A percentile compares a stretch with the other conserved stretches of the same genome.
Evolutionary conservation across 2,113 vertebrate species (phyloP).

Genomic region (Paramormyrops kingsleyae): DNA sequence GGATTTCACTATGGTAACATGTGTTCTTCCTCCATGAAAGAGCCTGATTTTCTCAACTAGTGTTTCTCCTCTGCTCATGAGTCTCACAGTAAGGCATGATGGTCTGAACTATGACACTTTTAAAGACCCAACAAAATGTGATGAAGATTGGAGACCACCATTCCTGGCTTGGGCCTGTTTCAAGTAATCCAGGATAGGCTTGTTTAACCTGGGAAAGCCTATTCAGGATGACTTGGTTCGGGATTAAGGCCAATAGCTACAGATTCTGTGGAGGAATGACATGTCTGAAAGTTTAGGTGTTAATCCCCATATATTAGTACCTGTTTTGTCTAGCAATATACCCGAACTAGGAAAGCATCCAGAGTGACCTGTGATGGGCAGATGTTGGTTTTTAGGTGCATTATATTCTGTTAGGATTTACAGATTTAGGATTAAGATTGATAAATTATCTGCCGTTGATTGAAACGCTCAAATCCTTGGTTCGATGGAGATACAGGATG

Average conservation of each 20-base stretch:
- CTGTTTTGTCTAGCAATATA: background rate
- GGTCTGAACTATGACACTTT: slow-evolving; percentile 31
- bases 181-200: slow-evolving; percentile 99
- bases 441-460: background rate
- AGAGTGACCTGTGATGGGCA: background rate
- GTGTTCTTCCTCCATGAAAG: background rate
- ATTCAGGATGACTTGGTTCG: slow-evolving; percentile 92
- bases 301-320: background rate
- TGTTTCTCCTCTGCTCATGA: slow-evolving; percentile 45
- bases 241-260: slow-evolving; percentile 59
- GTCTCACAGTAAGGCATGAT: slow-evolving; percentile 25
- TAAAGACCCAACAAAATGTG: slow-evolving; percentile 36
- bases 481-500: background rate
- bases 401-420: background rate
- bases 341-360: background rate
- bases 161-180: slow-evolving; percentile 71
- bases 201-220: slow-evolving; percentile 79
- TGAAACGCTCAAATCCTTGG: background rate
- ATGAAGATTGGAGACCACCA: slow-evolving; percentile 32
- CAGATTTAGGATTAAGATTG: background rate
- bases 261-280: slow-evolving; percentile 13
- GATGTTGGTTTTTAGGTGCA: background rate
- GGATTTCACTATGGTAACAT: background rate
- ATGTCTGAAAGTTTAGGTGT: background rate
- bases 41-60: slow-evolving; percentile 33